phyloP scores from a whole-genome alignment of 1,140 invertebrate genomes.

The Heliconius hermathena region DNA sequence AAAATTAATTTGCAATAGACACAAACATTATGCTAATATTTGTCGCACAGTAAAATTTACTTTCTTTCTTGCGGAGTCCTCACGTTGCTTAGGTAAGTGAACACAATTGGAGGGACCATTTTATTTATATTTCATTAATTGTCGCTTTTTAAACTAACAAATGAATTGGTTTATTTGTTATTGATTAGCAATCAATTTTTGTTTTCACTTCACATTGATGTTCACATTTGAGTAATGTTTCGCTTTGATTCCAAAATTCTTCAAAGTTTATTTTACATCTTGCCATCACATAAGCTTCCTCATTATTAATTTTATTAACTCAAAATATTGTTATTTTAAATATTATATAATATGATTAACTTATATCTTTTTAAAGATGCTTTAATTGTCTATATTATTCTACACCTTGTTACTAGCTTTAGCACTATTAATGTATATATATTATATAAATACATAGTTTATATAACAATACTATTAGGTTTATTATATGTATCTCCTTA shows the following conservation, averaged over 20 bases:
- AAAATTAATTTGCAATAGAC: constrained; percentile 50
- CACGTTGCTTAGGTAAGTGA: constrained; percentile 80
- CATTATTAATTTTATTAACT: not conserved
- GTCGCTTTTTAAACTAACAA: constrained; percentile 60
- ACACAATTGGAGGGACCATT: constrained; percentile 62
- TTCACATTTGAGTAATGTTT: constrained; percentile 79
- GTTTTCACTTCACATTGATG: constrained; percentile 56
- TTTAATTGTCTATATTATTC: constrained; percentile 20
- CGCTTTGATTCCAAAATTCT: constrained; percentile 74
- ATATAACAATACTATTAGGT: not conserved
- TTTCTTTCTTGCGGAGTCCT: constrained; percentile 82
- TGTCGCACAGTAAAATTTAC: constrained; percentile 79
- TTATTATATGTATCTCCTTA: not conserved
- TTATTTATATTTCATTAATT: constrained; percentile 58
- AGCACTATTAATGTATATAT: not conserved
- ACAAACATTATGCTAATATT: constrained; percentile 62
- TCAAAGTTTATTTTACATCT: constrained; percentile 56
- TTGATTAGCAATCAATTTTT: constrained; percentile 62
- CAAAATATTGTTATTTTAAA: not conserved
- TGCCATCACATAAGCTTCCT: constrained; percentile 59
- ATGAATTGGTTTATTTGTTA: constrained; percentile 49
- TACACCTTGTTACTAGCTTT: constrained; percentile 1
- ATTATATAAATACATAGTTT: not conserved
- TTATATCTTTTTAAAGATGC: not conserved
- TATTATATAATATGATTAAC: not conserved